Evolutionary conservation across 2,888 invertebrate species (phyloP), one percentile per base, ranked within the genome.

Genomic region (Euplexia lucipara): DNA sequence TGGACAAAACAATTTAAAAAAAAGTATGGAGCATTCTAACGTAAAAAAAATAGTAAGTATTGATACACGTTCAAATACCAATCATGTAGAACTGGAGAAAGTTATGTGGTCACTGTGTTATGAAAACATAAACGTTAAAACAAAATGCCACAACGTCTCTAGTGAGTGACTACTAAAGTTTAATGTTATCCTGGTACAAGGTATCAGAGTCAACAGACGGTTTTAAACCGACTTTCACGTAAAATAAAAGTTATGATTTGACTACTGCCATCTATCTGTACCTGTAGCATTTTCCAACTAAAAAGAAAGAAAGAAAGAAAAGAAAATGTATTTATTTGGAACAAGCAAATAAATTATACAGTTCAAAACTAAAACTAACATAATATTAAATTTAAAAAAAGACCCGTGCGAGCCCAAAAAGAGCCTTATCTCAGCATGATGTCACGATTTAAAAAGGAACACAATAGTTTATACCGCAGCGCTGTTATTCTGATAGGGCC

Each of bases 161-260:
- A 34, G 16, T n/a, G 30, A 32, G 41, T 63, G 6, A 34, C 14
- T 35, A 3, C 18, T 47, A 6, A 9, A 42, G 3, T 48, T 61
- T 62, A 62, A 62, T 70, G 18, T n/a, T 16, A 35, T 32, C 70
- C 47, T 66, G 47, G 70, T 70, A 70, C 18, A 6, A 20, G 10
- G 14, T 30, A 9, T 6, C 26, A 5, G 12, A 22, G 10, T 3
- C 14, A 18, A 8, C 35, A 8, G 26, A 14, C 20, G 9, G 1
- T 16, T 70, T 68, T 44, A 30, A 5, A 4, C 14, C n/a, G 9
- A 35, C 14, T 20, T 45, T 18, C 3, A 35, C 18, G 9, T 12
- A 32, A 2, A 60, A 0, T 12, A n/a, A 18, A 35, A 3, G 6
- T 16, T 30, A 30, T 34, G 10, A 14, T 18, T 39, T 45, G 63